Percentiles rank a stretch among this genome's conserved stretches.
These are phyloP conservation scores for Gorsachius magnificus DNA, from an alignment of 2,797 vertebrate species.

Conservation along the genomic window DNA sequence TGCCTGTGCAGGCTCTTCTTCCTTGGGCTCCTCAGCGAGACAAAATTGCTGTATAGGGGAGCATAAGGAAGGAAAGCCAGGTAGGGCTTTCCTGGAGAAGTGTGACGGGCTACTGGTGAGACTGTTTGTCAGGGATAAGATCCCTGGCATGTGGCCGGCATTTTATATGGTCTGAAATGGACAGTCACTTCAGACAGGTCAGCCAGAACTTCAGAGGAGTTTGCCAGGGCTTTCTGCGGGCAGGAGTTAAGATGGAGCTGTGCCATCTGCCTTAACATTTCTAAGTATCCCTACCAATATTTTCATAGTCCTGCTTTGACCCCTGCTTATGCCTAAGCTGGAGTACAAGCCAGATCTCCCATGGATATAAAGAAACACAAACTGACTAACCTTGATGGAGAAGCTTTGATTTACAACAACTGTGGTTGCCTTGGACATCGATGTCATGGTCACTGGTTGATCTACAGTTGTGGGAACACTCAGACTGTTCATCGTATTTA, in stretches of 20 bases:
- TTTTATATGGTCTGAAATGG: not conserved
- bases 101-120: not conserved
- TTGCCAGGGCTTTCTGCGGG: not conserved
- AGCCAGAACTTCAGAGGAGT: not conserved
- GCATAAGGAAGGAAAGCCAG: not conserved
- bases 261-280: not conserved
- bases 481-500: not conserved
- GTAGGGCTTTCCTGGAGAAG: not conserved
- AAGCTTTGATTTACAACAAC: not conserved
- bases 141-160: fast-evolving
- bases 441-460: fast-evolving
- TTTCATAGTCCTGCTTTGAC: not conserved
- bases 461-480: not conserved
- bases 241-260: not conserved
- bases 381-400: not conserved
- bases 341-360: not conserved
- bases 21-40: not conserved
- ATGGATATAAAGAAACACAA: not conserved
- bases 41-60: not conserved
- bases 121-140: not conserved
- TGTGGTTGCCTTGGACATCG: not conserved
- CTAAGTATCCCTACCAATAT: not conserved
- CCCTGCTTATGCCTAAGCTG: not conserved
- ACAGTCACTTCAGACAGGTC: not conserved
- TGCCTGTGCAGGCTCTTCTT: not conserved